A percentile compares a stretch with the other conserved stretches of the same genome.
These are phyloP conservation scores for Muricea muricata DNA, from an alignment of 92 coral and sea anemone genomes.

Conservation along the genomic window DNA sequence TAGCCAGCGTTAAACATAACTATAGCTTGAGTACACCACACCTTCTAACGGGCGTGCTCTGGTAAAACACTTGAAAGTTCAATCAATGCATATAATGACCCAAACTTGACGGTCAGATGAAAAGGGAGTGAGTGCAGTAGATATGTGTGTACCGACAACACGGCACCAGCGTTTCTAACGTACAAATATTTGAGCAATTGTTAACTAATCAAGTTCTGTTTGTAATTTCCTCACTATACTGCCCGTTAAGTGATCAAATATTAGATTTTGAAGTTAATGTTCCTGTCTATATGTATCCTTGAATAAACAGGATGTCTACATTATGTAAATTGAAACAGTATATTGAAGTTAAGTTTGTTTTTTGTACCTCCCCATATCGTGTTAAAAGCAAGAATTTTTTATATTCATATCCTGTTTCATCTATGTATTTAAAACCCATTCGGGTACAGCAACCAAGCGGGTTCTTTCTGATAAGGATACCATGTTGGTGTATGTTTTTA, in stretches of 20 bases:
- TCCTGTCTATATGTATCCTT: not conserved
- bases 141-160: not conserved
- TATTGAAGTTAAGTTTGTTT: not conserved
- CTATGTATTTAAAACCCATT: not conserved
- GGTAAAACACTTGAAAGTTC: not conserved
- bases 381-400: not conserved
- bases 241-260: not conserved
- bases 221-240: not conserved
- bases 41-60: no score
- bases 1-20: no score
- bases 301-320: conserved; percentile 1
- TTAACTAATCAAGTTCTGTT: conserved; percentile 35
- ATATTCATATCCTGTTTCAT: not conserved
- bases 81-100: not conserved
- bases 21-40: no score
- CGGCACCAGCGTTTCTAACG: not conserved
- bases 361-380: not conserved
- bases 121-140: not conserved
- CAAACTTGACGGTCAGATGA: not conserved
- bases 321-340: not conserved
- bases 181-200: conserved; percentile 21
- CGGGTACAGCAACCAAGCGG: no score
- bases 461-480: no score
- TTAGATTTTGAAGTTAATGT: not conserved
- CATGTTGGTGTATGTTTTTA: no score